phyloP scores from a whole-genome alignment of 2,797 vertebrate species.

The Kryptopterus vitreolus region DNA sequence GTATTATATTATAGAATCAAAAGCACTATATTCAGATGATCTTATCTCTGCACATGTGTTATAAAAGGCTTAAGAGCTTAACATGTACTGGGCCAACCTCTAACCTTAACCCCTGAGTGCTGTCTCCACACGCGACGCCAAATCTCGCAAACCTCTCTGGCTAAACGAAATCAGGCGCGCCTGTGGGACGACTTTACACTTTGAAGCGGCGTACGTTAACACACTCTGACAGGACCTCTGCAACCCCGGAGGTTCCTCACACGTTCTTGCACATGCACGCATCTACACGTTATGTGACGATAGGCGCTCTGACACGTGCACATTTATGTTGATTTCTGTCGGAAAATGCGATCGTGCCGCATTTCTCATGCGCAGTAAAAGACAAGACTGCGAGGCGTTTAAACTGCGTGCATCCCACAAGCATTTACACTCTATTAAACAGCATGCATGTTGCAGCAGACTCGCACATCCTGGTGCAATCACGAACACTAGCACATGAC shows the following conservation, averaged over 20 bases:
- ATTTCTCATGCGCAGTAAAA: background rate
- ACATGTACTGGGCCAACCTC: conserved; percentile 49
- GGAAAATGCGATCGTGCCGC: background rate
- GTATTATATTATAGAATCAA: background rate
- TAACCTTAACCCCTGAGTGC: conserved; percentile 47
- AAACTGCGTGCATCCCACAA: background rate
- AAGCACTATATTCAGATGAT: background rate
- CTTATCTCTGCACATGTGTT: conserved; percentile 64
- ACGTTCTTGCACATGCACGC: background rate
- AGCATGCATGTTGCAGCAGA: background rate
- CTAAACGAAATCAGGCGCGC: conserved; percentile 44
- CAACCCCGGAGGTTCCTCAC: background rate
- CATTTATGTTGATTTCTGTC: background rate
- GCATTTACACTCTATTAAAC: background rate
- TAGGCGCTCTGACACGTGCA: conserved; percentile 4
- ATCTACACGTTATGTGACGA: background rate
- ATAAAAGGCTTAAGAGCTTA: conserved; percentile 76
- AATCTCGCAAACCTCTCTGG: conserved; percentile 37
- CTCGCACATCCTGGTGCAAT: background rate
- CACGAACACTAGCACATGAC: background rate
- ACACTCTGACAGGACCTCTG: conserved; percentile 18
- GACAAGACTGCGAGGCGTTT: conserved; percentile 2
- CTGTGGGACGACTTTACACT: conserved; percentile 49
- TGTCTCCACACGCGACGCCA: conserved; percentile 44
- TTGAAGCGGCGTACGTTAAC: conserved; percentile 48